Evolutionary conservation across 2,113 vertebrate species (phyloP).

Genomic region (Lagenorhynchus albirostris): DNA sequence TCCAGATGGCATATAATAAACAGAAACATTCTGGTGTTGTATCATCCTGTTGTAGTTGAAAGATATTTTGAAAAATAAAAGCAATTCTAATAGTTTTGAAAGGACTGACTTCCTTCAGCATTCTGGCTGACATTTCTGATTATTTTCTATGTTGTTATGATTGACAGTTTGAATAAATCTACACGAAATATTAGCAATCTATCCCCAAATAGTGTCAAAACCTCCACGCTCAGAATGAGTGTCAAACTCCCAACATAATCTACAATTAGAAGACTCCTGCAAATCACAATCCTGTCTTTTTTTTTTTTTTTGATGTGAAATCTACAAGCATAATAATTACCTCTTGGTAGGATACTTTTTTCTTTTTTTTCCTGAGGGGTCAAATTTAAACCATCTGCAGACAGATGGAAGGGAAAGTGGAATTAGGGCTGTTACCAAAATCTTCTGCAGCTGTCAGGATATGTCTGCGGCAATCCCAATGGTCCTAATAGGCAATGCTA

Average conservation of each 20-base stretch:
- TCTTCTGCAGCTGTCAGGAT: constrained; percentile 85
- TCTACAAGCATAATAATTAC: constrained; percentile 67
- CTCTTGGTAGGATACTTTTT: constrained; percentile 66
- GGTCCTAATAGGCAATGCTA: constrained; percentile 74
- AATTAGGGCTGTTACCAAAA: constrained; percentile 83
- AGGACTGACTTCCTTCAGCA: neutral
- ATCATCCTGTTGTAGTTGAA: constrained; percentile 52
- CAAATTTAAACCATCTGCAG: constrained; percentile 87
- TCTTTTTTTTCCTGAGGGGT: constrained; percentile 66
- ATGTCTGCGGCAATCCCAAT: constrained; percentile 79
- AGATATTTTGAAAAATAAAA: constrained; percentile 62
- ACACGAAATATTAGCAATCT: constrained; percentile 40
- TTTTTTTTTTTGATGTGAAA: constrained; percentile 54
- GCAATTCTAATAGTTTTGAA: constrained; percentile 39
- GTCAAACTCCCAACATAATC: constrained; percentile 50
- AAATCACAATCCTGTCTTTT: constrained; percentile 65
- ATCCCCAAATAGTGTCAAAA: constrained; percentile 46
- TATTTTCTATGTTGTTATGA: constrained; percentile 51
- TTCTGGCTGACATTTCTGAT: constrained; percentile 43
- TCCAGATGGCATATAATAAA: constrained; percentile 63
- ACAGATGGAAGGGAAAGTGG: constrained; percentile 83
- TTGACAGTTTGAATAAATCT: constrained; percentile 61
- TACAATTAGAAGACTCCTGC: constrained; percentile 14
- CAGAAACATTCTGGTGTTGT: constrained; percentile 61
- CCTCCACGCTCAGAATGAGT: constrained; percentile 24